A percentile compares a stretch with the other conserved stretches of the same genome.
Conservation (phyloP, 1,140 invertebrate species). For the Drosophila tani region DNA sequence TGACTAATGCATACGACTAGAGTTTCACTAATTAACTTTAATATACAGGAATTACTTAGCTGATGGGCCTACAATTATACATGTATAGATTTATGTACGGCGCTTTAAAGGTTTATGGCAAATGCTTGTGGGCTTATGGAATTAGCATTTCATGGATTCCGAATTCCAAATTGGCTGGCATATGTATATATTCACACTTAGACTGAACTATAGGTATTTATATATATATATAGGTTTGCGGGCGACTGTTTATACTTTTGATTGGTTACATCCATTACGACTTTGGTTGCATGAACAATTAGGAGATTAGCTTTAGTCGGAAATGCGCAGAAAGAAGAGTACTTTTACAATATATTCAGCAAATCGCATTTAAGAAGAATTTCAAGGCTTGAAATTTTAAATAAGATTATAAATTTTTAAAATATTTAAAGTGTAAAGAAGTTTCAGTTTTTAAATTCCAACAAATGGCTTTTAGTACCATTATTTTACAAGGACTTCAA, state of each 20-base stretch:
- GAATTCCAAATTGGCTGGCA: constrained; percentile 67
- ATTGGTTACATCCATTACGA: constrained; percentile 34
- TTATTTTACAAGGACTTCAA: too few species aligned
- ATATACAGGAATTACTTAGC: constrained; percentile 71
- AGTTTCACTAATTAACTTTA: constrained; percentile 69
- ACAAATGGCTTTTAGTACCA: background rate
- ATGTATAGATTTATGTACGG: constrained; percentile 36
- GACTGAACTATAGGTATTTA: constrained; percentile 19
- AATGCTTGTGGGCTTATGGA: constrained; percentile 51
- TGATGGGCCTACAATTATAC: constrained; percentile 50
- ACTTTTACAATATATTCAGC: too few species aligned
- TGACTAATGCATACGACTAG: constrained; percentile 44
- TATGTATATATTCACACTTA: constrained; percentile 54
- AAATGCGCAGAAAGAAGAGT: background rate
- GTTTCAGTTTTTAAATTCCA: background rate
- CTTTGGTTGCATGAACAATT: constrained; percentile 24
- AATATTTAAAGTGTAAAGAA: background rate
- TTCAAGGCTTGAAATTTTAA: background rate
- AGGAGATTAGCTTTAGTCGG: background rate
- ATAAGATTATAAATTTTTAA: too few species aligned
- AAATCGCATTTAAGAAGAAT: background rate
- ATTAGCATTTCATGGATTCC: constrained; percentile 44
- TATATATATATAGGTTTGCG: constrained; percentile 15
- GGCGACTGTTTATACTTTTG: constrained; percentile 29
- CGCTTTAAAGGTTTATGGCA: constrained; percentile 34